Conservation (phyloP, 2,888 invertebrate species). For the Epistrophe eligans region DNA sequence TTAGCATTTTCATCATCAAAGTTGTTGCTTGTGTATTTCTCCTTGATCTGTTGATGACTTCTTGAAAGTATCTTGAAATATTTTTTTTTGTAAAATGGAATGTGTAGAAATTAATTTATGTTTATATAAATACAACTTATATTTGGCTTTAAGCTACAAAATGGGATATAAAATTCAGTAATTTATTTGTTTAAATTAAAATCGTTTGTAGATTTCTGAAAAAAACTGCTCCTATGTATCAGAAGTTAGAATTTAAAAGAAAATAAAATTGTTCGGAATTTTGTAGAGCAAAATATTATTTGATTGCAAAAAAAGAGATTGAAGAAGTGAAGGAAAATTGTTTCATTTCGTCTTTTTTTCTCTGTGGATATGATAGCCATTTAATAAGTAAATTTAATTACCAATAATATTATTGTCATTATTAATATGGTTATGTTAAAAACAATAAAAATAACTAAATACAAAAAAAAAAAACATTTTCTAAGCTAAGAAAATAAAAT, state of each 20-base stretch:
- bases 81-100: constrained; percentile 34
- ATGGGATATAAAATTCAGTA: constrained; percentile 48
- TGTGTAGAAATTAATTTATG: constrained; percentile 52
- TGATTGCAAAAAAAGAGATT: constrained; percentile 21
- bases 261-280: constrained; percentile 11
- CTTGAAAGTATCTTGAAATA: constrained; percentile 16
- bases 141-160: constrained; percentile 54
- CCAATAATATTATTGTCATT: constrained; percentile 46
- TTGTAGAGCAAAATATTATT: constrained; percentile 7
- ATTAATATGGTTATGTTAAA: constrained; percentile 56
- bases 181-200: constrained; percentile 59
- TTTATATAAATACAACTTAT: constrained; percentile 35
- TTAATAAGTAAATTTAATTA: constrained; percentile 49
- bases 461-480: constrained; percentile 56
- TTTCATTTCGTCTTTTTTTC: constrained; percentile 20
- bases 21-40: constrained; percentile 32
- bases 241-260: constrained; percentile 7
- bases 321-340: background rate
- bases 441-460: constrained; percentile 54
- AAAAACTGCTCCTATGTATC: constrained; percentile 18
- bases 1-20: constrained; percentile 32
- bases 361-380: constrained; percentile 53
- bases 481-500: constrained; percentile 47
- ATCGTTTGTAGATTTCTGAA: constrained; percentile 10
- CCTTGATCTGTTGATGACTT: constrained; percentile 26